A percentile compares a stretch with the other conserved stretches of the same genome.
These are phyloP conservation scores for Parazoanthus darwini DNA, from an alignment of 92 coral and sea anemone species.

Conservation along the genomic window DNA sequence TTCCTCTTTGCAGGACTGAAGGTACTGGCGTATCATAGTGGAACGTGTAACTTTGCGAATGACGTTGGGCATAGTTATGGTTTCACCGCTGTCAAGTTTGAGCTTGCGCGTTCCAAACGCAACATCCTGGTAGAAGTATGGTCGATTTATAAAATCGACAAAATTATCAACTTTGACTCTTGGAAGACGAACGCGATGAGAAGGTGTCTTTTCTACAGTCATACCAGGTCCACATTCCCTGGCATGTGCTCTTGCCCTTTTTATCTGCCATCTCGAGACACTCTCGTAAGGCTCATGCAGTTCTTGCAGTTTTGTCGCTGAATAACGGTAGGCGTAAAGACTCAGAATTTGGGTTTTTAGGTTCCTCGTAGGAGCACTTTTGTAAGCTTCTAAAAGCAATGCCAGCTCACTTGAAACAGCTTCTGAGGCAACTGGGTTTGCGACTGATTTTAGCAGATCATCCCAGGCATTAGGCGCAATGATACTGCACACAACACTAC, in stretches of 20 bases:
- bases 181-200: too few species aligned
- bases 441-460: too few species aligned
- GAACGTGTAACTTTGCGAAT: constrained; percentile 55
- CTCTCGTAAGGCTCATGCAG: constrained; percentile 40
- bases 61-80: constrained; percentile 52
- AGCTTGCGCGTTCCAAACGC: constrained; percentile 50
- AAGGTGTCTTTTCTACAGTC: background rate
- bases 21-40: constrained; percentile 53
- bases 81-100: constrained; percentile 50
- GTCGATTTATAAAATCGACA: too few species aligned
- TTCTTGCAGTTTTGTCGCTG: constrained; percentile 7
- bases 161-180: too few species aligned
- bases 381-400: too few species aligned
- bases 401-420: too few species aligned
- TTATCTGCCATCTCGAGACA: constrained; percentile 33
- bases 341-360: constrained; percentile 57
- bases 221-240: constrained; percentile 19
- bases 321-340: constrained; percentile 54
- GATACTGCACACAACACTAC: too few species aligned
- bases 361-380: too few species aligned
- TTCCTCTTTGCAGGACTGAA: constrained; percentile 45
- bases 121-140: too few species aligned
- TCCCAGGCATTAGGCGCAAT: too few species aligned
- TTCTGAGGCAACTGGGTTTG: too few species aligned
- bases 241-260: constrained; percentile 6